Percentiles rank a stretch among this genome's conserved stretches.
Conservation (phyloP, 2,797 vertebrate genomes). For the Novumbra hubbsi region DNA sequence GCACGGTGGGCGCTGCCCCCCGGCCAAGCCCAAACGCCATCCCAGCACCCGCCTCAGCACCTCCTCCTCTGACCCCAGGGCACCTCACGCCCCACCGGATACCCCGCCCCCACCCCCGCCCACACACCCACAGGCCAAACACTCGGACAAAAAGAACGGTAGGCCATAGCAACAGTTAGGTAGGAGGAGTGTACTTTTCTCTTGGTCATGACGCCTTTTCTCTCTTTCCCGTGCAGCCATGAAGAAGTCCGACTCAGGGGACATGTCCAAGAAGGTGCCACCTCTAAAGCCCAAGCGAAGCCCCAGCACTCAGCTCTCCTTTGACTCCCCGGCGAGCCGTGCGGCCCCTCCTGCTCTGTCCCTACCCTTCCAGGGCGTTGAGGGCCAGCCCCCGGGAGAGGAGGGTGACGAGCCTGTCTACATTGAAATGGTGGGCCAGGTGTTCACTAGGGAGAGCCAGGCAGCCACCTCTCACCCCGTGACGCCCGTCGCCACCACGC, state of each 20-base stretch:
- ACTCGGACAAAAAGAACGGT: constrained; percentile 75
- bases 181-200: not conserved
- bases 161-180: constrained; percentile 19
- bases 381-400: constrained; percentile 58
- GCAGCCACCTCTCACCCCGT: constrained; percentile 71
- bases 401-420: constrained; percentile 86
- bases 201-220: not conserved
- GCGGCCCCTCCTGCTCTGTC: constrained; percentile 66
- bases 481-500: constrained; percentile 74
- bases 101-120: constrained; percentile 65
- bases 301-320: constrained; percentile 88
- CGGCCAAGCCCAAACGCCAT: constrained; percentile 86
- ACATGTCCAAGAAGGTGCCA: constrained; percentile 82
- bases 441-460: constrained; percentile 77
- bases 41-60: constrained; percentile 89
- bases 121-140: constrained; percentile 64
- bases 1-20: constrained; percentile 76
- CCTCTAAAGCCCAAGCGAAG: constrained; percentile 88
- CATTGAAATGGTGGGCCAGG: constrained; percentile 93
- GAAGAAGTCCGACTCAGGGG: constrained; percentile 80
- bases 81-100: constrained; percentile 58
- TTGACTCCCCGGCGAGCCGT: constrained; percentile 67
- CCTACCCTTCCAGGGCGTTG: constrained; percentile 73
- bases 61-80: constrained; percentile 66
- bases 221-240: constrained; percentile 64